Evolutionary conservation across 1,140 invertebrate species (phyloP).

Genomic region (Eubasilissa regina): DNA sequence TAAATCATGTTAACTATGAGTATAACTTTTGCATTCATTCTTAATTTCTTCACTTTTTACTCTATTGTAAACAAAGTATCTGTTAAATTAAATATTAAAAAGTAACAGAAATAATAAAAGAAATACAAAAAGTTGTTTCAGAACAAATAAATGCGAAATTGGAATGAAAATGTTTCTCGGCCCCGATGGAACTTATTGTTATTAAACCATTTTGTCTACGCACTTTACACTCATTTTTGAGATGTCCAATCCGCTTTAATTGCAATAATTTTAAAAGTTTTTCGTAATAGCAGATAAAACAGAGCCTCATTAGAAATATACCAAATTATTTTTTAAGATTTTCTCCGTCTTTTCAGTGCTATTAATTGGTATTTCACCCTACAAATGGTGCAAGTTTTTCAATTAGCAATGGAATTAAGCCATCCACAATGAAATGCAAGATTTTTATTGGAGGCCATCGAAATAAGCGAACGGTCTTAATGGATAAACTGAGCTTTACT

Average conservation of each 20-base stretch:
- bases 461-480: not conserved
- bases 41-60: too few species aligned
- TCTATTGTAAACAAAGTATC: too few species aligned
- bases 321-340: conserved; percentile 30
- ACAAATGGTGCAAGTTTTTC: conserved; percentile 39
- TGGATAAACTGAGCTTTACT: not conserved
- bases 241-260: conserved; percentile 11
- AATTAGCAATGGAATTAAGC: conserved; percentile 21
- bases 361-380: conserved; percentile 28
- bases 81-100: too few species aligned
- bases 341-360: conserved; percentile 1
- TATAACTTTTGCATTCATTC: too few species aligned
- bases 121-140: too few species aligned
- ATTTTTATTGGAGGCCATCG: conserved; percentile 1
- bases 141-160: too few species aligned
- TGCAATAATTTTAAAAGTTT: conserved; percentile 29
- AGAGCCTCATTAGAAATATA: conserved; percentile 24
- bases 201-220: too few species aligned
- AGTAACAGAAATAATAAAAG: too few species aligned
- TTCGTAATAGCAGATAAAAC: conserved; percentile 24
- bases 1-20: too few species aligned
- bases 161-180: too few species aligned
- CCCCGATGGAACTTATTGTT: too few species aligned
- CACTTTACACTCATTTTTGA: not conserved
- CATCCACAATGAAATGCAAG: conserved; percentile 33